These are phyloP conservation scores for Drosophila kohkoa DNA, from an alignment of 1,140 invertebrate genomes.

Conservation along the genomic window DNA sequence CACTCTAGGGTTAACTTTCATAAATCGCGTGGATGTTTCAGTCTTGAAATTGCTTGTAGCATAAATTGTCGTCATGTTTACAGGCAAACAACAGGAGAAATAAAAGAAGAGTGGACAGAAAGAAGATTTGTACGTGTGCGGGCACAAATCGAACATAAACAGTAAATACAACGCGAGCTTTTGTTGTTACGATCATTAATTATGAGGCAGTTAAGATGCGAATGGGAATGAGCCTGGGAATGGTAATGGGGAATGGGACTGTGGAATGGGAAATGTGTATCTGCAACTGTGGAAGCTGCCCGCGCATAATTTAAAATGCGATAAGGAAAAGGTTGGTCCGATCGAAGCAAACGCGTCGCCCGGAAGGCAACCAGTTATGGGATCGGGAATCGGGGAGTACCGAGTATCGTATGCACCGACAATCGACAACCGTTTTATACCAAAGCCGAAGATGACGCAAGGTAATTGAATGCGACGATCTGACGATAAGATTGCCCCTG, in stretches of 20 bases:
- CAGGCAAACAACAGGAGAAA: conserved; percentile 37
- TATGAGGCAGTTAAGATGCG: conserved; percentile 61
- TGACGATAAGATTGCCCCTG: conserved; percentile 42
- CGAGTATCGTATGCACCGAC: conserved; percentile 28
- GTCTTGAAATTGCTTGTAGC: conserved; percentile 54
- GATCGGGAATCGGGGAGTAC: neutral
- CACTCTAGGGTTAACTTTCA: conserved; percentile 27
- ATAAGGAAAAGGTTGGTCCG: conserved; percentile 26
- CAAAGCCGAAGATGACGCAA: conserved; percentile 31
- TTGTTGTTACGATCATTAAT: conserved; percentile 72
- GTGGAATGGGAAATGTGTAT: conserved; percentile 23
- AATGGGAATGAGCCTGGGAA: neutral
- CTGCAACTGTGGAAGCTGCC: conserved; percentile 42
- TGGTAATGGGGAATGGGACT: neutral
- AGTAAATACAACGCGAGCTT: conserved; percentile 78
- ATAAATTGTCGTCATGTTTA: conserved; percentile 74
- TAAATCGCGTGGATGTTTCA: conserved; percentile 56
- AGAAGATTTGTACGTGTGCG: conserved; percentile 43
- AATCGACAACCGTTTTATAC: conserved; percentile 48
- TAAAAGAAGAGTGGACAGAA: neutral
- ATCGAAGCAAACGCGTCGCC: neutral
- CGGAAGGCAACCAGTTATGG: conserved; percentile 20
- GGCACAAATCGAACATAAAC: conserved; percentile 58
- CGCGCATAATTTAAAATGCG: conserved; percentile 34
- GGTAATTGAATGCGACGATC: conserved; percentile 39